Base-by-base conservation (phyloP, 2,797 vertebrate genomes). In the Crypturellus tataupa region DNA sequence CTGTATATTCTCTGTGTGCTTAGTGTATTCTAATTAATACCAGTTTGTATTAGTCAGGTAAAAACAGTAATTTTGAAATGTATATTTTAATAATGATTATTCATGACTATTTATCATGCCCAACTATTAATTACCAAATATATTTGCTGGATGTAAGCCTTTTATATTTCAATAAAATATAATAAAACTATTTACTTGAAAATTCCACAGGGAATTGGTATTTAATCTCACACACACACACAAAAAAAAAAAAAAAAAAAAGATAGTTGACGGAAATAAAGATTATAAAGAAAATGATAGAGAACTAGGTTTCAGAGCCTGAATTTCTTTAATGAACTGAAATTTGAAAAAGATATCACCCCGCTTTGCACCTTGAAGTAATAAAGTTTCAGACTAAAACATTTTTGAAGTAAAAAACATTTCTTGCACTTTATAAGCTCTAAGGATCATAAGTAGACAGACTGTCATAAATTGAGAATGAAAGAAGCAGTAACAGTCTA, bases 111-210 rank as follows among this genome's bases (percentile, higher is more conserved):
- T 87, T 94, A 88, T 91, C 84, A 91, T 60, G 89, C 82, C 94
- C 72, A 84, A 91, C 60, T 91, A 83, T 93, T 90, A 95, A 93
- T 76, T 94, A 94, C 94, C 94, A 97, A 96, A 94, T 96, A 90
- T 59, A 76, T 93, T 94, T 96, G 81, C 77, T 96, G 95, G 87
- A 95, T 6, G 62, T 81, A 96, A 97, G 91, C 86, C 82, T 92
- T 97, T 96, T 97, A 93, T 97, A 97, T 94, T 97, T 96, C 87
- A 95, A 96, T 96, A 96, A 97, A 96, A 86, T 79, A 92, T 40
- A 93, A 95, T 93, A 95, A 96, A 91, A 92, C 72, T 90, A 93
- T 93, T 90, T 95, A 80, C 94, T 91, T 94, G 76, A 92, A 90
- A 78, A 91, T 79, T 80, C 70, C 77, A 55, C 21, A 49, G 25